Percentiles rank a stretch among this genome's conserved stretches.
These are phyloP conservation scores for Saguinus imperator DNA, from an alignment of 2,113 vertebrate genomes.

Conservation along the genomic window DNA sequence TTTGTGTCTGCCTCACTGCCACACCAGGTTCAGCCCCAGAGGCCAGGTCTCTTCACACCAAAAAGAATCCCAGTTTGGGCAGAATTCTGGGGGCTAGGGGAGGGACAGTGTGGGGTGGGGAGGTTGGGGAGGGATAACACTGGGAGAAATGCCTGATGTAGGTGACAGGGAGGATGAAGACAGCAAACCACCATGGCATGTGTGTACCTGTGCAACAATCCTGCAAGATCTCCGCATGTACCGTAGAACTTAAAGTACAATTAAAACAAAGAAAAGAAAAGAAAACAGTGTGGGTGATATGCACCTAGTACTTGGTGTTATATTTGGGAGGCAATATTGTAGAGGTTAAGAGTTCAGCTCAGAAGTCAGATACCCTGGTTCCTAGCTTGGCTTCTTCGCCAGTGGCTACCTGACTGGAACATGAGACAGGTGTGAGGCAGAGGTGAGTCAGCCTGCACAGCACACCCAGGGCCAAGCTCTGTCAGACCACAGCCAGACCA, in stretches of 20 bases:
- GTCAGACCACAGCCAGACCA: background rate
- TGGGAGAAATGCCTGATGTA: too few relatives aligned
- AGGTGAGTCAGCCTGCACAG: background rate
- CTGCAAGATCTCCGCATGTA: too few relatives aligned
- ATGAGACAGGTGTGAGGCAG: background rate
- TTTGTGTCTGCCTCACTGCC: background rate
- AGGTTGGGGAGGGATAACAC: too few relatives aligned
- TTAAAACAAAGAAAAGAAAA: too few relatives aligned
- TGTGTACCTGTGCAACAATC: too few relatives aligned
- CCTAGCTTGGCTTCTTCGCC: background rate
- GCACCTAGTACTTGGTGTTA: background rate
- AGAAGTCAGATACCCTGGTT: background rate
- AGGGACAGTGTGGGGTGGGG: too few relatives aligned
- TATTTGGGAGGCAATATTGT: background rate
- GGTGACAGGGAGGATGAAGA: too few relatives aligned
- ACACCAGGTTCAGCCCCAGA: background rate
- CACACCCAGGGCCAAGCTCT: background rate
- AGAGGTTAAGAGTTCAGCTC: background rate
- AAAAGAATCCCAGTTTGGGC: background rate
- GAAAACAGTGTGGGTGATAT: too few relatives aligned
- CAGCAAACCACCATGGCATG: too few relatives aligned
- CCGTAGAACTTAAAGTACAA: too few relatives aligned
- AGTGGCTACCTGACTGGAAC: background rate
- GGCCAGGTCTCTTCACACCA: background rate
- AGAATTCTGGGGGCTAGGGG: background rate